phyloP scores from a whole-genome alignment of 2,888 invertebrate species.

The Amblyjoppa proteus region DNA sequence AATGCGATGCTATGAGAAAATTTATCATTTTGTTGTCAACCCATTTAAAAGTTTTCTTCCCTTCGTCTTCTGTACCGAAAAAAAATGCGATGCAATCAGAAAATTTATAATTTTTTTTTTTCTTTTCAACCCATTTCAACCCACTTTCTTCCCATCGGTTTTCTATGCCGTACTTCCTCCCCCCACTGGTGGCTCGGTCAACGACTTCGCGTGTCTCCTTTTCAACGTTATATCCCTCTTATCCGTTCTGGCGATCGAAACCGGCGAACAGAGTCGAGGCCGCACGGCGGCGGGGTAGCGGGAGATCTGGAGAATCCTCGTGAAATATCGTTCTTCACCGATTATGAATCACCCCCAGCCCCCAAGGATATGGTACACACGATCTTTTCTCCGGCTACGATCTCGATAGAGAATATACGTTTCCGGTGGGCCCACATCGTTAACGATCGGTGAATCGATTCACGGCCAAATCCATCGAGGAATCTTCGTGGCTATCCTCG shows the following conservation, averaged over 20 bases:
- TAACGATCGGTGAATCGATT: conserved; percentile 55
- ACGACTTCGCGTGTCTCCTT: conserved; percentile 79
- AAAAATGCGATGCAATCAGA: no score
- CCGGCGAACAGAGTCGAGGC: conserved; percentile 43
- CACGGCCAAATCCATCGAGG: conserved; percentile 23
- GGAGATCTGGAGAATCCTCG: conserved; percentile 75
- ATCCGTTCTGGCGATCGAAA: conserved; percentile 73
- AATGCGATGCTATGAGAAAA: no score
- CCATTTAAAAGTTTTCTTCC: neutral
- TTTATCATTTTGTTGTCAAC: neutral
- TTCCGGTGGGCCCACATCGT: conserved; percentile 65
- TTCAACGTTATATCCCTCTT: conserved; percentile 75
- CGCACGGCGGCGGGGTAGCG: neutral
- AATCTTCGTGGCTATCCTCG: neutral
- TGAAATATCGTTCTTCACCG: conserved; percentile 82
- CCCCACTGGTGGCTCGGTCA: conserved; percentile 26
- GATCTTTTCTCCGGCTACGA: conserved; percentile 60
- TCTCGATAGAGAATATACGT: conserved; percentile 70
- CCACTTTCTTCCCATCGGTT: neutral
- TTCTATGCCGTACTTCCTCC: conserved; percentile 7
- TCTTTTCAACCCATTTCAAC: neutral
- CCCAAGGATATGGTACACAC: conserved; percentile 52
- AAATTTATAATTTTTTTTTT: neutral
- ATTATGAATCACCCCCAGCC: conserved; percentile 78
- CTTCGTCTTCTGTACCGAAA: neutral